Base-by-base conservation (phyloP, 2,797 vertebrate genomes). In the Acrocephalus scirpaceus region DNA sequence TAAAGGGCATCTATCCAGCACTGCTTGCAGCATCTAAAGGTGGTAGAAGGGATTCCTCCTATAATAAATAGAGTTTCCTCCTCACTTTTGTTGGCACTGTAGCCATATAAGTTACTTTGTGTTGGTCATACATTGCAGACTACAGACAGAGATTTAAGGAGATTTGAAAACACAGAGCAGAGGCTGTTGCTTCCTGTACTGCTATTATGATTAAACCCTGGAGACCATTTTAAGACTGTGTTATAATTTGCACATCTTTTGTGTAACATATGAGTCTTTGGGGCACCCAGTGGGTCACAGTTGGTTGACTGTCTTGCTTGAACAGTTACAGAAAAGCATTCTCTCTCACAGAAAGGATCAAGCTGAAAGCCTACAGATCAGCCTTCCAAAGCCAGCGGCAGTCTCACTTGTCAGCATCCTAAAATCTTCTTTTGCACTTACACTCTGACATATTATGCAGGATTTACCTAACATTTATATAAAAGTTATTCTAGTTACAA, bases 221-320 rank as follows among this genome's bases (percentile, higher is more conserved):
- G 92, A 89, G 90, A 95, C 72, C 70, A 56, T 89, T 96, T 94
- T 69, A 83, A 77, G 57, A 62, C 70, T 80, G 11, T 76, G 71
- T 88, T 92, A 86, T 82, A 82, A 89, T 96, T 87, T 95, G 85
- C 74, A 90, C 81, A 71, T 78, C 65, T 87, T 94, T 89, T 92
- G 80, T 91, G 48, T 22, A 87, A 87, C 47, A 86, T 57, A 71
- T 34, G 60, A 88, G 61, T 84, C 82, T 91, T 93, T 48, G 66
- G 78, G 94, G 47, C n/a, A 81, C 48, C 40, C 77, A 76, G 8
- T 7, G 3, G 74, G 77, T 94, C 92, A 95, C 85, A 90, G 77
- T 16, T 90, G 44, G 56, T 62, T 94, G 85, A 74, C 19, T 56
- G 71, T 45, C 58, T 93, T 95, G 72, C 53, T 66, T 77, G 47